phyloP scores from a whole-genome alignment of 2,797 vertebrate species.

The Syndactyla subalaris region DNA sequence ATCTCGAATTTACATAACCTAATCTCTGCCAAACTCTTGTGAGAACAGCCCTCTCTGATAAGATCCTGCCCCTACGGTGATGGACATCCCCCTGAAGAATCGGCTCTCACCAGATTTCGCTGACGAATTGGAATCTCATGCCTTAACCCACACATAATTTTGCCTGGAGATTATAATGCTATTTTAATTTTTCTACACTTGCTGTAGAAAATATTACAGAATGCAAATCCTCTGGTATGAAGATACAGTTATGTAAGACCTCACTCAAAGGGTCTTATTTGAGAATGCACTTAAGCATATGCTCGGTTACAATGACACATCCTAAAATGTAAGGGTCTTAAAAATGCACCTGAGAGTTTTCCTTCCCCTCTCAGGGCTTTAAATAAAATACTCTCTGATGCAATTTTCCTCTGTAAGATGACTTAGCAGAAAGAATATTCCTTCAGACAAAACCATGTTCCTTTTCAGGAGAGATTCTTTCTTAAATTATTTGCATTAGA shows the following conservation, averaged over 20 bases:
- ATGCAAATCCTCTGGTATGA: constrained; percentile 35
- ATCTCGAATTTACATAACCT: background rate
- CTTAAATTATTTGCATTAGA: constrained; percentile 3
- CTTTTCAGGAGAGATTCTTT: constrained; percentile 21
- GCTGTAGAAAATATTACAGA: constrained; percentile 46
- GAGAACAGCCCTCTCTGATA: background rate
- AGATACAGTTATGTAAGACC: constrained; percentile 51
- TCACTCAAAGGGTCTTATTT: constrained; percentile 26
- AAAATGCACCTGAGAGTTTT: constrained; percentile 2
- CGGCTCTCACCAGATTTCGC: constrained; percentile 4
- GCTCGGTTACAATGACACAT: background rate
- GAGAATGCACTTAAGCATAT: constrained; percentile 25
- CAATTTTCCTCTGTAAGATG: constrained; percentile 32
- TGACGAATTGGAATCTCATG: constrained; percentile 9
- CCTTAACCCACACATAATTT: constrained; percentile 34
- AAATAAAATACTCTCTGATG: background rate
- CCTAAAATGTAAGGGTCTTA: constrained; percentile 32
- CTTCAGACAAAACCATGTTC: background rate
- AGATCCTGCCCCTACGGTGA: background rate
- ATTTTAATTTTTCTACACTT: constrained; percentile 48
- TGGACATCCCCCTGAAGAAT: background rate
- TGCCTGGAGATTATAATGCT: constrained; percentile 53
- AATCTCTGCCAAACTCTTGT: background rate
- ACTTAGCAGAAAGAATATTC: constrained; percentile 50
- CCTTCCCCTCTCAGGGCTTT: background rate